phyloP scores from a whole-genome alignment of 2,113 vertebrate genomes.

The Perca schrenkii region DNA sequence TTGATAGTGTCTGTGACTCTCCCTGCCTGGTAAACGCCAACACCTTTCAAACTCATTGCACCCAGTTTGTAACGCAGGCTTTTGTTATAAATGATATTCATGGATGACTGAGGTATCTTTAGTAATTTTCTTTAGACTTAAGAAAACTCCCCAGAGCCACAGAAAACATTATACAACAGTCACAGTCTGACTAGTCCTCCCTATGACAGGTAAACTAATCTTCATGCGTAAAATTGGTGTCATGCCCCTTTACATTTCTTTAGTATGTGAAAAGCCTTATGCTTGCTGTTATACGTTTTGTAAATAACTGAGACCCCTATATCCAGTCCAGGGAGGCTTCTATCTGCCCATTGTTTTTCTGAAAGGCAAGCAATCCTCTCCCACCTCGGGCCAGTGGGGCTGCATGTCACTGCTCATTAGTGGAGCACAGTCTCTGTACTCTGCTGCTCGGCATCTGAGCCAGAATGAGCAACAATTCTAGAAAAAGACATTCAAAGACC shows the following conservation, averaged over 20 bases:
- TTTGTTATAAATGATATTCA: not conserved
- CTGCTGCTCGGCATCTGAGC: slow-evolving; percentile 19
- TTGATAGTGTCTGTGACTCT: not conserved
- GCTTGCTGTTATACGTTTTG: not conserved
- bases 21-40: not conserved
- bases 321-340: slow-evolving; percentile 38
- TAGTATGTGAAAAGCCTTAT: not conserved
- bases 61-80: not conserved
- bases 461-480: slow-evolving; percentile 19
- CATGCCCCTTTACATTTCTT: not conserved
- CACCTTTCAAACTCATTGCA: not conserved
- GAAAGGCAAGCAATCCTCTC: slow-evolving; percentile 48
- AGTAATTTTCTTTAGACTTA: not conserved
- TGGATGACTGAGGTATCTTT: not conserved
- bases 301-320: slow-evolving; percentile 5
- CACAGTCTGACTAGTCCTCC: not conserved
- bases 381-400: slow-evolving; percentile 42
- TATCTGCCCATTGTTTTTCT: slow-evolving; percentile 64
- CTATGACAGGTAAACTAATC: not conserved
- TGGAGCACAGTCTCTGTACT: slow-evolving; percentile 57
- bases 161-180: not conserved
- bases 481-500: not conserved
- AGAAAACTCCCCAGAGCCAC: not conserved
- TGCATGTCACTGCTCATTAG: slow-evolving; percentile 70
- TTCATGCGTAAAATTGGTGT: not conserved